Evolutionary conservation across 2,888 invertebrate genomes (phyloP), one percentile per base, ranked within the genome.

Genomic region (Syrista parreyssii): DNA sequence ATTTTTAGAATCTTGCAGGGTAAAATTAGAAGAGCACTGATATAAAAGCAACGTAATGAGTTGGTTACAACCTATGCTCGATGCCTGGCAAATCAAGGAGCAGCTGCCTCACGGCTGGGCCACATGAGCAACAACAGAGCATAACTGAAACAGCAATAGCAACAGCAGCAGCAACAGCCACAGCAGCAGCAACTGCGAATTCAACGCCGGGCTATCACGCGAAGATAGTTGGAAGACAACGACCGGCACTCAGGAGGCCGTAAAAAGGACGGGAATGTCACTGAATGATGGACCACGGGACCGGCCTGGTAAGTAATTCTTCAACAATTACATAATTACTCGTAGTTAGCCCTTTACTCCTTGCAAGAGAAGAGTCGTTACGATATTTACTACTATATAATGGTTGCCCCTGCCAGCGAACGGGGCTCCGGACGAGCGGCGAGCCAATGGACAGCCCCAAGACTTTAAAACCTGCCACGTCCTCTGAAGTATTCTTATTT

Each of bases 331-430:
- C 90, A 89, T 90, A 91, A 91, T 91, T 91, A 90, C 88, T 89
- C 88, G 88, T 85, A 86, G 88, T 86, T 87, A 86, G 84, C 85
- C 83, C 82, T 83, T 83, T 79, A 80, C 82, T 73, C 73, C 73
- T 11, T 40, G 81, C 83, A 80, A 81, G 82, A 82, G 83, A 78
- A 69, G 84, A 88, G 91, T 91, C 88, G 90, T 90, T 91, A 89
- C 88, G 89, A 91, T 91, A 91, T 91, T 91, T 91, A 91, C 90
- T 90, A 90, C 90, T 91, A 88, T 87, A 88, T 91, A 91, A 91
- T 91, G 88, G 88, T 85, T 85, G 87, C 84, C 83, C 84, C 86
- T 86, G 84, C 79, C 81, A 78, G 76, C 78, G 79, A 80, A 82
- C 81, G 84, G 83, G 84, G 83, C 83, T 86, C 84, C 84, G 81